Conservation (phyloP, 2,888 invertebrate genomes). For the Nysson spinosus region DNA sequence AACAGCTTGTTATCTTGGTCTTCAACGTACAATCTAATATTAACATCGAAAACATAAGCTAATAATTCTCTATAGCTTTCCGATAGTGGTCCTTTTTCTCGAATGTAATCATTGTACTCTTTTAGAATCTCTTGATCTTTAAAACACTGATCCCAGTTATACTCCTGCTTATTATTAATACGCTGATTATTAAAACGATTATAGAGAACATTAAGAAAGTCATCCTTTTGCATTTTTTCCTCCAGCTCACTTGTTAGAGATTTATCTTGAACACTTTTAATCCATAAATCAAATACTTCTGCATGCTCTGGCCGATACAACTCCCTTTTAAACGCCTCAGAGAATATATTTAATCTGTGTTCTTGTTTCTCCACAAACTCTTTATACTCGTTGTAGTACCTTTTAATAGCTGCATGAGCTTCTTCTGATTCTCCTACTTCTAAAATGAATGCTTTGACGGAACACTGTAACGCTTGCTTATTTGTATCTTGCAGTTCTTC, state of each 20-base stretch:
- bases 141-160: slow-evolving; percentile 1
- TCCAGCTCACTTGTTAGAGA: too few relatives aligned
- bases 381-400: background rate
- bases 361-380: background rate
- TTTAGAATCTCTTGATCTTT: background rate
- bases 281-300: too few relatives aligned
- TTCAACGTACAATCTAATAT: slow-evolving; percentile 6
- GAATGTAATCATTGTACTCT: background rate
- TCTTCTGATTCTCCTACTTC: background rate
- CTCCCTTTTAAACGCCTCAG: background rate
- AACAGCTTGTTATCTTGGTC: background rate
- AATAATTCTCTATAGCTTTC: slow-evolving; percentile 7
- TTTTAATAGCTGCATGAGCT: background rate
- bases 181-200: too few relatives aligned
- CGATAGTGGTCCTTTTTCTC: background rate
- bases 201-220: too few relatives aligned
- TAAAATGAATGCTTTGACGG: background rate
- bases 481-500: background rate
- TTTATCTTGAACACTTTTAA: too few relatives aligned
- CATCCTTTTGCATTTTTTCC: too few relatives aligned
- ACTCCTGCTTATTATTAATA: too few relatives aligned
- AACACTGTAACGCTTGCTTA: background rate
- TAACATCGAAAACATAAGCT: background rate
- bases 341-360: background rate
- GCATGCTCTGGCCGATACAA: too few relatives aligned